phyloP scores from a whole-genome alignment of 2,888 invertebrate genomes.

The Laothoe populi region DNA sequence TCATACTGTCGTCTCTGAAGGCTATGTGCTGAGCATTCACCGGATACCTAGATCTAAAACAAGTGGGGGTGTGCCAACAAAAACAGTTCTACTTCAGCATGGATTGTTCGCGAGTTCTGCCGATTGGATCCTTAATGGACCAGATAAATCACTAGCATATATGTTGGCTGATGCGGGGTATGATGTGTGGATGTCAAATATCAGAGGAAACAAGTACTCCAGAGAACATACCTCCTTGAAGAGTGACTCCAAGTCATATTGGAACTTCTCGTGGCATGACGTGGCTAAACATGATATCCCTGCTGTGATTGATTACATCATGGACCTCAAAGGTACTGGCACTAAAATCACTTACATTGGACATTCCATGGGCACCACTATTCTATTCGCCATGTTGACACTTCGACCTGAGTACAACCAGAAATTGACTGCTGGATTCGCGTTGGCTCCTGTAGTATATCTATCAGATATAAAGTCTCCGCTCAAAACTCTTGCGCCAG shows the following conservation, averaged over 20 bases:
- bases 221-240: slow-evolving; percentile 85
- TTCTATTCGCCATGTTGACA: slow-evolving; percentile 89
- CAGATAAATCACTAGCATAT: slow-evolving; percentile 87
- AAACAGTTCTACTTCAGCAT: slow-evolving; percentile 89
- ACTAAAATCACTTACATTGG: slow-evolving; percentile 89
- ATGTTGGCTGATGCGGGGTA: slow-evolving; percentile 88
- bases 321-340: slow-evolving; percentile 56
- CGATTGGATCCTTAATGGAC: slow-evolving; percentile 91
- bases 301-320: slow-evolving; percentile 89
- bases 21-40: slow-evolving; percentile 91
- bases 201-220: slow-evolving; percentile 91
- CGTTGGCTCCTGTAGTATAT: slow-evolving; percentile 89
- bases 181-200: slow-evolving; percentile 94
- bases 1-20: slow-evolving; percentile 90
- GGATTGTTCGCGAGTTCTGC: slow-evolving; percentile 91
- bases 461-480: slow-evolving; percentile 87
- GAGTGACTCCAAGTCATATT: slow-evolving; percentile 86
- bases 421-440: slow-evolving; percentile 86
- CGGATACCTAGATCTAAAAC: slow-evolving; percentile 87
- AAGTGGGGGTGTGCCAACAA: slow-evolving; percentile 50
- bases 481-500: slow-evolving; percentile 87
- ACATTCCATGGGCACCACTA: slow-evolving; percentile 95
- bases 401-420: slow-evolving; percentile 87
- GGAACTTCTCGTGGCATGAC: slow-evolving; percentile 94
- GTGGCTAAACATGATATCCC: slow-evolving; percentile 95